A percentile compares a stretch with the other conserved stretches of the same genome.
Conservation (phyloP, 2,888 invertebrate species). For the Eurois occulta region DNA sequence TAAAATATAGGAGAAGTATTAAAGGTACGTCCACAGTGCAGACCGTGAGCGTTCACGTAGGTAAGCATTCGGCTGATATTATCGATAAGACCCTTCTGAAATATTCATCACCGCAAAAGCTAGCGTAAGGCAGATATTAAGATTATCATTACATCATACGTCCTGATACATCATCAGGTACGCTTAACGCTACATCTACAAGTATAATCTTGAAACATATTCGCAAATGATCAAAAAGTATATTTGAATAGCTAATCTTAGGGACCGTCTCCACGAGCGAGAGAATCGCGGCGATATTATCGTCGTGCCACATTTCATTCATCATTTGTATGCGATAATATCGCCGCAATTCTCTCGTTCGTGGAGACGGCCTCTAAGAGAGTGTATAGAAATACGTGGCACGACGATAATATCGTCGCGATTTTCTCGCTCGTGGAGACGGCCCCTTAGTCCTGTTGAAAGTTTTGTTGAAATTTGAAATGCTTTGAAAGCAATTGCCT, state of each 20-base stretch:
- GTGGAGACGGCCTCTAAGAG: too few relatives aligned
- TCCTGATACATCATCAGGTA: background rate
- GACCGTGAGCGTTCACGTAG: background rate
- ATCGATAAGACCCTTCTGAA: background rate
- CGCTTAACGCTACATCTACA: background rate
- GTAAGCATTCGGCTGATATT: background rate
- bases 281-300: too few relatives aligned
- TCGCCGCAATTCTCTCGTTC: too few relatives aligned
- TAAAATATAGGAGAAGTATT: constrained; percentile 25
- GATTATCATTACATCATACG: background rate
- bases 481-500: background rate
- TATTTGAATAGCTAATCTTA: too few relatives aligned
- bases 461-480: background rate
- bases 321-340: too few relatives aligned
- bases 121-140: background rate
- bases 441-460: background rate
- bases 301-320: too few relatives aligned
- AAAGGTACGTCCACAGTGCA: background rate
- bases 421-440: too few relatives aligned
- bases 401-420: too few relatives aligned
- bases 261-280: too few relatives aligned
- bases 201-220: background rate
- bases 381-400: too few relatives aligned
- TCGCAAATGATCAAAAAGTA: background rate
- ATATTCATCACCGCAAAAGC: background rate